A percentile compares a stretch with the other conserved stretches of the same genome.
Evolutionary conservation across 2,888 invertebrate species (phyloP).

Genomic region (Agrotis segetum): DNA sequence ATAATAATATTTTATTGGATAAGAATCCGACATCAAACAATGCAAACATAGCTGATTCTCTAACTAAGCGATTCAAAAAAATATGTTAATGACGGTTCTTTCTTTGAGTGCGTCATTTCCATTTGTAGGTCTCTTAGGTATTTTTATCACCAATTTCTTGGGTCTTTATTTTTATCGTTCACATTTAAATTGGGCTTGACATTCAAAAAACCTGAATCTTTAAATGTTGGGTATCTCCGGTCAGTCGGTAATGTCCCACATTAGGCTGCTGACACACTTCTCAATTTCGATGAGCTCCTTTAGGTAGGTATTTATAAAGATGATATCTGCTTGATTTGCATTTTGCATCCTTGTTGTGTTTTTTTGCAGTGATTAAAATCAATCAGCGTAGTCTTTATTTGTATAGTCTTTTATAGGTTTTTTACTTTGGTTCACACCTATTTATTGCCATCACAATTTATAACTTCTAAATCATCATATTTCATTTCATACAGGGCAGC

Average conservation of each 20-base stretch:
- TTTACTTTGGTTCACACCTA: neutral
- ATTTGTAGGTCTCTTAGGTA: constrained; percentile 19
- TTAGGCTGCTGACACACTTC: constrained; percentile 38
- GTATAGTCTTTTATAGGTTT: neutral
- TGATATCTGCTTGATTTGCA: neutral
- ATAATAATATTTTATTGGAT: constrained; percentile 3
- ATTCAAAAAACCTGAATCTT: constrained; percentile 53
- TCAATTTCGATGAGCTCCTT: neutral
- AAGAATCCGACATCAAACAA: neutral
- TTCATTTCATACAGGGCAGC: neutral
- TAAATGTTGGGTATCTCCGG: constrained; percentile 26
- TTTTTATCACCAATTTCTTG: constrained; percentile 17
- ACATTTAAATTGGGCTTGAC: constrained; percentile 54
- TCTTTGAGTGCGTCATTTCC: constrained; percentile 14
- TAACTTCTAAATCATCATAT: too few species aligned
- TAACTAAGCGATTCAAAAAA: neutral
- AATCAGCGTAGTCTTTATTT: neutral
- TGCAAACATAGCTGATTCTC: constrained; percentile 3
- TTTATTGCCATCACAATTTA: neutral
- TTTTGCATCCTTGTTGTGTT: too few species aligned
- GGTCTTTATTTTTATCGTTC: constrained; percentile 39
- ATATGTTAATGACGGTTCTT: neutral
- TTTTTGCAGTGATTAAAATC: neutral
- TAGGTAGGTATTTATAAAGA: constrained; percentile 15
- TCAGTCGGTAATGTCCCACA: constrained; percentile 41